Base-by-base conservation (phyloP, 2,888 invertebrate species). In the Pyrrhia umbra region DNA sequence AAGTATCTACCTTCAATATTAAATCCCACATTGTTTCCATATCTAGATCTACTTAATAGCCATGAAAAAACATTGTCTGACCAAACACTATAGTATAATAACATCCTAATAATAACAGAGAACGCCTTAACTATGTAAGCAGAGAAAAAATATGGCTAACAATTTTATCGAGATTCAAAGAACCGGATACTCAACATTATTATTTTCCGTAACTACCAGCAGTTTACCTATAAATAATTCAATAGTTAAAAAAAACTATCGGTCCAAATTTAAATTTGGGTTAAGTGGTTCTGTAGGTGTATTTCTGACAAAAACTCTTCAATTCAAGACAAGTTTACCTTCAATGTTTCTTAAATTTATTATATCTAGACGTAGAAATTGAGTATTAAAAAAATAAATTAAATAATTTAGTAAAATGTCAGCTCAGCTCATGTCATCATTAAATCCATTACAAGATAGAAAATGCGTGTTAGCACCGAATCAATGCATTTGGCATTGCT, bases 191-290 rank as follows among this genome's bases (percentile, higher is more conserved):
- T 66, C 66, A 59, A 79, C 77, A 78, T 83, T 80, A 83, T 85
- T 83, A 83, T 85, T 80, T 80, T 77, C 70, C 61, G 70, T 83
- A 83, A 84, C 87, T 79, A 84, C 78, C 78, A 82, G 81, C 77
- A 84, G 77, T 83, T 84, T 81, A 82, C 65, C 71, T 79, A 85
- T 86, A 86, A 84, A 87, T 87, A 85, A 88, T 88, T 82, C 85
- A 85, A 85, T 84, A 82, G 78, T 56, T 57, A 42, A 51, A 45
- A 58, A 47, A 43, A 18, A 2, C 30, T 10, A 27, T 34, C 21
- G 20, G 27, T 47, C 6, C 2, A 21, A 39, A 34, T 43, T 59
- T 15, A 1, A 6, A 15, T 39, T 46, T 6, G 0, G 6, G 9
- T 16, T 30, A 6, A 2, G 4, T 16, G 72, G 71, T 64, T 71